Percentiles rank a stretch among this genome's conserved stretches.
Evolutionary conservation across 2,797 vertebrate species (phyloP).

Genomic region (Anabacerthia variegaticeps): DNA sequence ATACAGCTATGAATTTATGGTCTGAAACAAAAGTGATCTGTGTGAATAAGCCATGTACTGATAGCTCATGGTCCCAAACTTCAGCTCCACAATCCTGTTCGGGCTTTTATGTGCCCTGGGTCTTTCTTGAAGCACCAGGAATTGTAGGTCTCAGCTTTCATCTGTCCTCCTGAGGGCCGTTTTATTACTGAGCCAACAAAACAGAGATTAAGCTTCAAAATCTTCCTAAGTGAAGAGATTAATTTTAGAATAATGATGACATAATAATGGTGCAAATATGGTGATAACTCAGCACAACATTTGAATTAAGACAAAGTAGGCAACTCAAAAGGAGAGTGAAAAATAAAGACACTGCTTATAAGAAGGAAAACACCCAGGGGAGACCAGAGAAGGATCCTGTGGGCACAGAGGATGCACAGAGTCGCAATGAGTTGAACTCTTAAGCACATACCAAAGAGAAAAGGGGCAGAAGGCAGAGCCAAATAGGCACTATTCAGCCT

Average conservation of each 20-base stretch:
- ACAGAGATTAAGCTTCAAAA: conserved; percentile 17
- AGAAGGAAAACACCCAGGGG: background rate
- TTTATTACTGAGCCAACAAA: conserved; percentile 14
- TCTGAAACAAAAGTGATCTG: background rate
- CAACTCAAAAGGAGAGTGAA: background rate
- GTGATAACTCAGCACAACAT: background rate
- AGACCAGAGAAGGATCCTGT: background rate
- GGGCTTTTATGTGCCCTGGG: background rate
- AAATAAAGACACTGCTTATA: background rate
- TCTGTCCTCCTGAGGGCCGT: background rate
- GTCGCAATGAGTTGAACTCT: background rate
- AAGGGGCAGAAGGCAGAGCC: background rate
- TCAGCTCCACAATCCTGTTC: background rate
- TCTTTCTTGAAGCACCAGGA: background rate
- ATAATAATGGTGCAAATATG: background rate
- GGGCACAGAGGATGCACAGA: background rate
- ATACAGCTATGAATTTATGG: background rate
- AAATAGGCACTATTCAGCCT: background rate
- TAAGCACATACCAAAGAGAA: background rate
- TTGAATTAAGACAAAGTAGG: conserved; percentile 22
- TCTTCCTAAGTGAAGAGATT: background rate
- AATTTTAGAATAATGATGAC: background rate
- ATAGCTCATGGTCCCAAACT: background rate
- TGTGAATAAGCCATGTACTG: background rate
- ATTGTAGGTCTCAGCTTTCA: background rate